Base-by-base conservation (phyloP, 2,888 invertebrate species). In the Quadriops clusia region DNA sequence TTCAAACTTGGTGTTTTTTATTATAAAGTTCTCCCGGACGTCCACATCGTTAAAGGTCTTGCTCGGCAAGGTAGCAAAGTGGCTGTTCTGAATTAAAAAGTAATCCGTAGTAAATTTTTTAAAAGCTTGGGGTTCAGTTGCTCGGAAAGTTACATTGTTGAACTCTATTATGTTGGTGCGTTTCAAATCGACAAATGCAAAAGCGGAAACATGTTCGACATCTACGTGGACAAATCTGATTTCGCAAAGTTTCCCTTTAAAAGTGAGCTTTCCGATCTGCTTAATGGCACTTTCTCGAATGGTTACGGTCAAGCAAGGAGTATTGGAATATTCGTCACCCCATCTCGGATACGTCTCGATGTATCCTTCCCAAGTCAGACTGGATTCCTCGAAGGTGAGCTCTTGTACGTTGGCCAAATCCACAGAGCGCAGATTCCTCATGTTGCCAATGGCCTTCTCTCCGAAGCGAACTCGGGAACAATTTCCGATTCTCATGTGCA, bases 21-120 rank as follows among this genome's bases (percentile, higher is more conserved):
- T 67, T 4, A 40, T 8, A 40, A 85, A 71, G 33, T 70, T 65
- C 45, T 76, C 66, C 29, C 66, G 67, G 20, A 85, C 74, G 46
- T 76, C 77, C 27, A 85, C 62, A 45, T 85, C 82, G 33, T 79
- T 78, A 51, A 84, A 69, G 33, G 75, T 70, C 37, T 79, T 68
- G 43, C 82, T 81, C 3, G 81, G 80, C 35, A 83, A 54, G 28
- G 61, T 51, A 1, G 63, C 64, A 15, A 81, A 68, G 7, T 50
- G 59, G 12, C 77, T 73, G 3, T 77, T 74, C 22, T 67, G 65
- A 28, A 86, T 56, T 40, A 71, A 63, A 39, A 86, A 67, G 41
- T 71, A 70, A 17, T 70, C 67, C 0, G 78, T 72, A 14, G 74
- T 70, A 50, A 86, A 82, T 58, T 82, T 82, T 49, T 84, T 86